phyloP scores from a whole-genome alignment of 92 coral and sea anemone species.

The Diadumene lineata region DNA sequence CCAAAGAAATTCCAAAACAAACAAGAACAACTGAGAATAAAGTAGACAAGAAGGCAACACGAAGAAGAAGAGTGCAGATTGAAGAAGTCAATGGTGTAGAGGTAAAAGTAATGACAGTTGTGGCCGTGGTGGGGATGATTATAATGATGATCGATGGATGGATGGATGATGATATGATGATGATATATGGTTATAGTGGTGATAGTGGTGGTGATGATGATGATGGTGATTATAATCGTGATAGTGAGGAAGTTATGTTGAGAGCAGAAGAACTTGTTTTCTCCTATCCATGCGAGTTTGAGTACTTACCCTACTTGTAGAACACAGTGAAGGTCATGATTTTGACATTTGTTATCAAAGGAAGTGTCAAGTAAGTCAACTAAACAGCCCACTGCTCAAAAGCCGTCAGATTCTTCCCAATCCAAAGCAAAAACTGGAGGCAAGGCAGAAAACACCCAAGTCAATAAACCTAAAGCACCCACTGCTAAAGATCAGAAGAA shows the following conservation, averaged over 20 bases:
- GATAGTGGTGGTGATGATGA: neutral
- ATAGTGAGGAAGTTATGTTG: neutral
- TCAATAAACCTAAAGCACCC: neutral
- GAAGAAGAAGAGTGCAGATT: slow-evolving; percentile 45
- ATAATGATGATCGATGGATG: neutral
- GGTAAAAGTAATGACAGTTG: slow-evolving; percentile 7
- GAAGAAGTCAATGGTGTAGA: slow-evolving; percentile 60
- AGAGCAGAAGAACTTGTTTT: no score
- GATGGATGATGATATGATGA: no score
- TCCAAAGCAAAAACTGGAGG: neutral
- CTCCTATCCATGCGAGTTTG: no score
- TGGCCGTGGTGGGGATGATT: neutral
- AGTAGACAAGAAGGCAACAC: slow-evolving; percentile 12
- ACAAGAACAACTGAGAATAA: slow-evolving; percentile 1
- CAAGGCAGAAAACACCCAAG: no score
- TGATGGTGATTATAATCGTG: neutral
- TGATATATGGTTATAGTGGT: neutral
- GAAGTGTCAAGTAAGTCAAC: neutral
- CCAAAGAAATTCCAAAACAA: neutral
- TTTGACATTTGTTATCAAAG: neutral
- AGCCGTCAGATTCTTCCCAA: slow-evolving; percentile 7
- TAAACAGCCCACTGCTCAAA: neutral
- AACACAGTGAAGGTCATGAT: no score
- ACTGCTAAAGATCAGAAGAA: slow-evolving; percentile 9
- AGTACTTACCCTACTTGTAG: no score